Conservation (phyloP, 2,888 invertebrate genomes). For the Melieria picta region DNA sequence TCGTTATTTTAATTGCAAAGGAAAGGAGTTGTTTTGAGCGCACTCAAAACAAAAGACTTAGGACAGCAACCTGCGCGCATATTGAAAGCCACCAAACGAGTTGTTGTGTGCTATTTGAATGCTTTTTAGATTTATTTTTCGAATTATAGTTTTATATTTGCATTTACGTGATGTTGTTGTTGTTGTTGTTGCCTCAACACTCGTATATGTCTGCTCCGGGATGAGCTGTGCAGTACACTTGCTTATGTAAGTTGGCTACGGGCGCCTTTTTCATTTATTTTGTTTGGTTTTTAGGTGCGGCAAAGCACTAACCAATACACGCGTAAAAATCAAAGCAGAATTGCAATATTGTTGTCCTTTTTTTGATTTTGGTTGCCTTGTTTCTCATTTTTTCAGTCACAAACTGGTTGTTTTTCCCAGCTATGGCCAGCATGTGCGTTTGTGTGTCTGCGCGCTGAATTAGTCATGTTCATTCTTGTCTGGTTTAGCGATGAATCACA, state of each 20-base stretch:
- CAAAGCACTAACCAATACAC: background rate
- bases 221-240: background rate
- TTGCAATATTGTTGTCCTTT: constrained; percentile 1
- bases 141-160: background rate
- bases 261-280: background rate
- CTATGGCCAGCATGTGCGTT: background rate
- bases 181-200: constrained; percentile 8
- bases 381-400: background rate
- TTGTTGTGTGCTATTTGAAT: background rate
- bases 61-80: constrained; percentile 10
- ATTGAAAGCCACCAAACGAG: constrained; percentile 9
- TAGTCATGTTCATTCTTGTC: too few relatives aligned
- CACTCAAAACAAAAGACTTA: constrained; percentile 17
- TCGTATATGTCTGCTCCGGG: background rate
- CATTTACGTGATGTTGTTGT: constrained; percentile 5
- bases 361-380: background rate
- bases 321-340: constrained; percentile 30
- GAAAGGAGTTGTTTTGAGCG: too few relatives aligned
- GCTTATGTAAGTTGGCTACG: background rate
- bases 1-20: background rate
- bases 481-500: too few relatives aligned
- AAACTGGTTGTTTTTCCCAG: background rate
- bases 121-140: background rate
- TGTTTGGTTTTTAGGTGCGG: background rate
- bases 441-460: background rate